A percentile compares a stretch with the other conserved stretches of the same genome.
phyloP scores from a whole-genome alignment of 1,140 invertebrate species.

The Venturia canescens region DNA sequence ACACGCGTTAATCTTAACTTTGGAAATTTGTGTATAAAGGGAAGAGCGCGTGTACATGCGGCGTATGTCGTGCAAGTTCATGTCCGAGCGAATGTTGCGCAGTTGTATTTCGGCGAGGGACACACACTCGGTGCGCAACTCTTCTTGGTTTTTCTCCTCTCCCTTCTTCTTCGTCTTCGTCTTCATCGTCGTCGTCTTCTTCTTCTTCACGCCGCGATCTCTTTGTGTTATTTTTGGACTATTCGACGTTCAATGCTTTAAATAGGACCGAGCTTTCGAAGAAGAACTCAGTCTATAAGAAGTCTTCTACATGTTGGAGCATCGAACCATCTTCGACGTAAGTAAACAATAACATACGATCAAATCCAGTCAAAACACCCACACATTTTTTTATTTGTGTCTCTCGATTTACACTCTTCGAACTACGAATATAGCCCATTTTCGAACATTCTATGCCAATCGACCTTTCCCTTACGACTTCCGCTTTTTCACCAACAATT shows the following conservation, averaged over 20 bases:
- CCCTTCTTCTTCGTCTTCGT: conserved; percentile 18
- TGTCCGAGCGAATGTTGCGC: conserved; percentile 35
- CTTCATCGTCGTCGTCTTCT: conserved; percentile 24
- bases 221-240: conserved; percentile 77
- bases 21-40: neutral
- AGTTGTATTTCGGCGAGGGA: conserved; percentile 26
- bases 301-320: conserved; percentile 74
- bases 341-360: conserved; percentile 66
- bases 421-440: no score
- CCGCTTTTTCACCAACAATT: no score
- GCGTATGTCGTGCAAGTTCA: conserved; percentile 22
- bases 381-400: neutral
- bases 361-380: conserved; percentile 27
- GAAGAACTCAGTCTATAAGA: conserved; percentile 73
- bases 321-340: conserved; percentile 74
- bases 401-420: no score
- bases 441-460: no score
- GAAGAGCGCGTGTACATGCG: neutral
- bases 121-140: conserved; percentile 37
- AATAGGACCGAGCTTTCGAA: conserved; percentile 73
- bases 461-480: no score
- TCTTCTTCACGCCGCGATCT: conserved; percentile 62
- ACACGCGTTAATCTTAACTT: conserved; percentile 1
- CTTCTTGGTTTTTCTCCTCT: conserved; percentile 28
- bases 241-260: conserved; percentile 72